Conservation (phyloP, 2,797 vertebrate species). For the Agapornis canus region DNA sequence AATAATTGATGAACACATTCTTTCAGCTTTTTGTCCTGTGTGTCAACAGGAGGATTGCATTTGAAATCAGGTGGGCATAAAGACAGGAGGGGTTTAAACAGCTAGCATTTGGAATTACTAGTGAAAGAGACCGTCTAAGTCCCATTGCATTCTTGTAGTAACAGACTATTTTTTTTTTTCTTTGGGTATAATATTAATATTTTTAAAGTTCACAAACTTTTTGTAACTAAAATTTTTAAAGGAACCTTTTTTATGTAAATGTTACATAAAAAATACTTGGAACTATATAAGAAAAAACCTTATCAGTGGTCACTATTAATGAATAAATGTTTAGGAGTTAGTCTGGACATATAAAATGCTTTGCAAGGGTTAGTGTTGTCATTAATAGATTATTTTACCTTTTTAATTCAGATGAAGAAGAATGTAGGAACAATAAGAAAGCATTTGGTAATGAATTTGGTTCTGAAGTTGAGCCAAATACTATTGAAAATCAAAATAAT, state of each 20-base stretch:
- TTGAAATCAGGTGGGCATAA: not conserved
- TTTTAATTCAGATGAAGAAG: slow-evolving; percentile 38
- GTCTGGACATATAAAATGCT: not conserved
- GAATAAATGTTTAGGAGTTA: not conserved
- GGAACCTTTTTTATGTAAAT: not conserved
- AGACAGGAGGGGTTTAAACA: not conserved
- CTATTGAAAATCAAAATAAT: not conserved
- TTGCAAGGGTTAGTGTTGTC: not conserved
- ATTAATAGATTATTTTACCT: not conserved
- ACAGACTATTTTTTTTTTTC: not conserved
- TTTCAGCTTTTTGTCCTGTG: not conserved
- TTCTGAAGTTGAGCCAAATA: not conserved
- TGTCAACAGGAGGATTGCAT: not conserved
- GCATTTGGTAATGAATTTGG: not conserved
- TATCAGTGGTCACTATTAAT: not conserved
- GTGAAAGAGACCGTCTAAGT: not conserved
- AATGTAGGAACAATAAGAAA: not conserved
- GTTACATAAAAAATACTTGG: not conserved
- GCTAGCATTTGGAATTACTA: not conserved
- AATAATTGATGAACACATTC: not conserved
- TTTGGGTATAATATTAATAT: not conserved
- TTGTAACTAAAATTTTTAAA: not conserved
- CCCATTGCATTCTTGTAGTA: not conserved
- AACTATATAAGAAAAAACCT: not conserved
- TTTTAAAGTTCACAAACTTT: not conserved